These are phyloP conservation scores for Microchirus variegatus DNA, from an alignment of 2,797 vertebrate species.

Conservation along the genomic window DNA sequence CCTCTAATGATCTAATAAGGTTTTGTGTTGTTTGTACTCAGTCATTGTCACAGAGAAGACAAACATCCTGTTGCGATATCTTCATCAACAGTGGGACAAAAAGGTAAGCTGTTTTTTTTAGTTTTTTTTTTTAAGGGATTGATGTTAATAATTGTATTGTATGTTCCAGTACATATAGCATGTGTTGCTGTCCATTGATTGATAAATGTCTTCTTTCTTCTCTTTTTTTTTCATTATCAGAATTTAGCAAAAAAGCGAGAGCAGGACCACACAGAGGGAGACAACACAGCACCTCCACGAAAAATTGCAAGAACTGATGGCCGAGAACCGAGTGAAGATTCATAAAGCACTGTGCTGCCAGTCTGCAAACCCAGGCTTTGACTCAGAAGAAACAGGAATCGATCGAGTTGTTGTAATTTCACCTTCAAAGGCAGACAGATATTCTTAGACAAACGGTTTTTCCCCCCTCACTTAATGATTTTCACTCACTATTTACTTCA, in stretches of 20 bases:
- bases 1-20: background rate
- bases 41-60: constrained; percentile 98
- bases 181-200: background rate
- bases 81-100: constrained; percentile 97
- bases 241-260: constrained; percentile 91
- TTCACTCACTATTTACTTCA: constrained; percentile 13
- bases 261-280: constrained; percentile 87
- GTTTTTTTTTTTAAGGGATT: background rate
- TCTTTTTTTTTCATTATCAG: constrained; percentile 64
- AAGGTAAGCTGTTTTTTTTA: constrained; percentile 85
- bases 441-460: constrained; percentile 21
- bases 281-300: constrained; percentile 85
- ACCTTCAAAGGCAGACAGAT: constrained; percentile 6
- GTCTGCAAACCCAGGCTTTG: constrained; percentile 31
- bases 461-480: constrained; percentile 4
- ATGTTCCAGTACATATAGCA: background rate
- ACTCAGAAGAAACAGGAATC: constrained; percentile 26
- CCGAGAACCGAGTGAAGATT: constrained; percentile 88
- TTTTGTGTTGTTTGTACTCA: constrained; percentile 55
- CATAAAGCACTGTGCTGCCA: constrained; percentile 64
- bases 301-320: constrained; percentile 90
- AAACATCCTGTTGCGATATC: constrained; percentile 93
- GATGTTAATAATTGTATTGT: background rate
- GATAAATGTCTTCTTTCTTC: background rate
- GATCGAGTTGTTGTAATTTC: constrained; percentile 1